Evolutionary conservation across 1,140 invertebrate species (phyloP).

Genomic region (Trachelipus rathkii): DNA sequence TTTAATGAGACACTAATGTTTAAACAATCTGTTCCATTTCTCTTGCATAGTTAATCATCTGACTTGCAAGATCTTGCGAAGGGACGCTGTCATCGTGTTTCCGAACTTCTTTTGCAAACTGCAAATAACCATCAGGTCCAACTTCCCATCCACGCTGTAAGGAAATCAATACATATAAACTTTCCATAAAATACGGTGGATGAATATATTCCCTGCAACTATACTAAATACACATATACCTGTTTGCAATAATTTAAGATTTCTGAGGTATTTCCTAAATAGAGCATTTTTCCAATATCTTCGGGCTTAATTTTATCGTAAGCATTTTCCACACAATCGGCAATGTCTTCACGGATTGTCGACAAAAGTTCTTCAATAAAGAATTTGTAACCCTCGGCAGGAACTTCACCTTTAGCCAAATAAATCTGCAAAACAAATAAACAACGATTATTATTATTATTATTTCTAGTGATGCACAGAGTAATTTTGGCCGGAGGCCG

Average conservation of each 20-base stretch:
- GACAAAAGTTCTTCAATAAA: slow-evolving; percentile 96
- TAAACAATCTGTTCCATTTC: slow-evolving; percentile 99
- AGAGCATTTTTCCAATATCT: slow-evolving; percentile 85
- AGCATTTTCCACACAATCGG: slow-evolving; percentile 91
- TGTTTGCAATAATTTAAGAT: slow-evolving; percentile 68
- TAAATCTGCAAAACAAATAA: slow-evolving; percentile 61
- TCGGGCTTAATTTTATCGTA: slow-evolving; percentile 83
- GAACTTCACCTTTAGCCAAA: slow-evolving; percentile 87
- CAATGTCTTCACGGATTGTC: slow-evolving; percentile 94
- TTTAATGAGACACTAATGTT: not conserved
- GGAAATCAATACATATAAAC: no score
- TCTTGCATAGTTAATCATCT: slow-evolving; percentile 93
- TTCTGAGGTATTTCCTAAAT: slow-evolving; percentile 70
- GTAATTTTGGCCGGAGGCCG: no score
- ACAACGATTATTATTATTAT: no score
- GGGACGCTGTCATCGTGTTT: slow-evolving; percentile 78
- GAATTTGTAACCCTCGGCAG: slow-evolving; percentile 88
- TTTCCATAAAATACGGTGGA: no score
- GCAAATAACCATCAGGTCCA: slow-evolving; percentile 70
- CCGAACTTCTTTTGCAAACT: slow-evolving; percentile 68
- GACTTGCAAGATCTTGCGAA: slow-evolving; percentile 79
- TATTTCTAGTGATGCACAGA: no score
- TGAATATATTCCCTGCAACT: not conserved
- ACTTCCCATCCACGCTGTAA: slow-evolving; percentile 68
- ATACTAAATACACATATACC: slow-evolving; percentile 49